Percentiles rank a stretch among this genome's conserved stretches.
Evolutionary conservation across 2,113 vertebrate species (phyloP).

Genomic region (Salminus brasiliensis): DNA sequence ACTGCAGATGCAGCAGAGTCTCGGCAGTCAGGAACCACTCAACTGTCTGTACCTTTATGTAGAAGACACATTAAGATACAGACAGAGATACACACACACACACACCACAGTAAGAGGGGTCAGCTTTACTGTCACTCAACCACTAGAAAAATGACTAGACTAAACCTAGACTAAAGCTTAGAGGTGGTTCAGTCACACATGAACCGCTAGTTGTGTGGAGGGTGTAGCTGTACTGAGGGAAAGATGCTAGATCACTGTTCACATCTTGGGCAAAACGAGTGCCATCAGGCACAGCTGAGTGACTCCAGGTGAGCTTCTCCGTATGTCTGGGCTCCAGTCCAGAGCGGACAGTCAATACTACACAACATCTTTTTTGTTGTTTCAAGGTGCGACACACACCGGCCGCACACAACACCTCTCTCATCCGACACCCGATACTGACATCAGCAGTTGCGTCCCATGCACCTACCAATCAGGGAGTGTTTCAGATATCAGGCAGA

Average conservation of each 20-base stretch:
- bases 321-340: constrained; percentile 61
- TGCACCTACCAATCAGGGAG: constrained; percentile 8
- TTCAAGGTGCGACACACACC: constrained; percentile 54
- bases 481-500: constrained; percentile 36
- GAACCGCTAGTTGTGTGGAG: constrained; percentile 24
- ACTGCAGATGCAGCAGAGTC: constrained; percentile 44
- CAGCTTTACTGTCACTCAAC: no score
- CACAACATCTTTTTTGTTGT: constrained; percentile 70
- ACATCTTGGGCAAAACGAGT: constrained; percentile 34
- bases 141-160: no score
- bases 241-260: constrained; percentile 37
- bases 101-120: no score
- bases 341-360: constrained; percentile 71
- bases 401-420: constrained; percentile 36
- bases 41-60: no score
- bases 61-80: no score
- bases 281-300: constrained; percentile 45
- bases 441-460: constrained; percentile 9
- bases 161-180: no score
- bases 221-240: not conserved
- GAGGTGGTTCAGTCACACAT: constrained; percentile 53
- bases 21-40: constrained; percentile 53
- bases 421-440: constrained; percentile 44
- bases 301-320: constrained; percentile 44
- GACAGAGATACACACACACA: no score